Percentiles rank a stretch among this genome's conserved stretches.
These are phyloP conservation scores for Perizoma flavofasciatum DNA, from an alignment of 2,888 invertebrate genomes.

Conservation along the genomic window DNA sequence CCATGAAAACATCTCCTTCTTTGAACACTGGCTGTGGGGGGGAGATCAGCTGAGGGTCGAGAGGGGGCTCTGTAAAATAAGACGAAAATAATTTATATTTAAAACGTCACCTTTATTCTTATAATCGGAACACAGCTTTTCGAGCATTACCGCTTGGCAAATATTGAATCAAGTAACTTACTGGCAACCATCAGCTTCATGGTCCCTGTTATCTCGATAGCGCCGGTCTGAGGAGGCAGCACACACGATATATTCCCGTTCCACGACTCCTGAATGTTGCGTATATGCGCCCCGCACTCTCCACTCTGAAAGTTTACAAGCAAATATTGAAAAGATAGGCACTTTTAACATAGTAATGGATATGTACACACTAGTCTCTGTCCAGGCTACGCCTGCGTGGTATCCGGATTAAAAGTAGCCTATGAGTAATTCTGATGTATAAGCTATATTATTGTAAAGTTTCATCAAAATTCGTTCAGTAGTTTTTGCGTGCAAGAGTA, in stretches of 20 bases:
- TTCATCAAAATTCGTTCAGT: too few species aligned
- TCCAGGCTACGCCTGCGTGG: too few species aligned
- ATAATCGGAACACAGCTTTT: too few species aligned
- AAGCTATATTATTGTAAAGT: too few species aligned
- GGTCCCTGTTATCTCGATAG: constrained; percentile 82
- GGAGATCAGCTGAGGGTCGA: constrained; percentile 65
- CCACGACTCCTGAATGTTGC: constrained; percentile 85
- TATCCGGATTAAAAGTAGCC: too few species aligned
- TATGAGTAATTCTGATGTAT: too few species aligned
- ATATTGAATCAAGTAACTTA: constrained; percentile 73
- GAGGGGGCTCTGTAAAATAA: constrained; percentile 70
- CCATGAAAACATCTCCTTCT: constrained; percentile 85
- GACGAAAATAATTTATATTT: background rate
- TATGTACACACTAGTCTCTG: too few species aligned
- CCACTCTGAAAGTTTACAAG: constrained; percentile 76
- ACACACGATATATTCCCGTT: constrained; percentile 89
- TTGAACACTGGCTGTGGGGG: constrained; percentile 69
- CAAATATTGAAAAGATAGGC: too few species aligned
- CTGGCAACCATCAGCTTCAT: constrained; percentile 89
- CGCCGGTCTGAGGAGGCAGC: constrained; percentile 83
- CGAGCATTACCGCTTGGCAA: background rate
- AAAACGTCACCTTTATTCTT: too few species aligned
- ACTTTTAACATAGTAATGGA: too few species aligned
- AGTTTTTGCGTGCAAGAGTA: too few species aligned
- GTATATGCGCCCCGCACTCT: constrained; percentile 89